Percentiles rank a stretch among this genome's conserved stretches.
Evolutionary conservation across 2,797 vertebrate genomes (phyloP).

Genomic region (Brotula barbata): DNA sequence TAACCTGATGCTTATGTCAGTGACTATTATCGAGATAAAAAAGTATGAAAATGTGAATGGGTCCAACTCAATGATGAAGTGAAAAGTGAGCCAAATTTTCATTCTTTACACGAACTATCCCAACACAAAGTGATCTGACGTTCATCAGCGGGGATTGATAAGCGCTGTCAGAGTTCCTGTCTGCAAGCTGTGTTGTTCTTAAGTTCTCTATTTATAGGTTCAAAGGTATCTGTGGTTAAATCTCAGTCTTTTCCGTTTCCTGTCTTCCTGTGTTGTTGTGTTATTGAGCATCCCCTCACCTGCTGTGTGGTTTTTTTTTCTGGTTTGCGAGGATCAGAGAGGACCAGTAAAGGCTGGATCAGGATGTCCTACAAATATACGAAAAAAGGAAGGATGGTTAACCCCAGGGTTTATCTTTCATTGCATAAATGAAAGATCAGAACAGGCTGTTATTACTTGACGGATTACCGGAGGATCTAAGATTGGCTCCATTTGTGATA

Average conservation of each 20-base stretch:
- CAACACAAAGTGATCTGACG: background rate
- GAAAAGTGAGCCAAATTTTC: too few relatives aligned
- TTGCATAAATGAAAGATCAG: conserved; percentile 21
- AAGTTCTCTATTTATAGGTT: conserved; percentile 21
- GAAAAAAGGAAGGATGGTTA: too few relatives aligned
- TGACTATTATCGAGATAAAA: too few relatives aligned
- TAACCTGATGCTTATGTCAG: too few relatives aligned
- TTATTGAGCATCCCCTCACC: conserved; percentile 26
- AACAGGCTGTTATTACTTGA: conserved; percentile 45
- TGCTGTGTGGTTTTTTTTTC: conserved; percentile 45
- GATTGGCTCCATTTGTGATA: conserved; percentile 63
- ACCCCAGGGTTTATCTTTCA: conserved; percentile 38
- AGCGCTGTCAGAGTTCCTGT: conserved; percentile 11
- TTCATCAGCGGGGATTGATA: background rate
- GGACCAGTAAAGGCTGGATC: conserved; percentile 33
- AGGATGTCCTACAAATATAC: conserved; percentile 44
- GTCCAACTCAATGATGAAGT: too few relatives aligned
- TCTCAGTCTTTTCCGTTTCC: conserved; percentile 34
- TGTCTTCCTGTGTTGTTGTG: conserved; percentile 10
- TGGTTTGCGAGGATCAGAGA: conserved; percentile 25
- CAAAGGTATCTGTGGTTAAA: conserved; percentile 32
- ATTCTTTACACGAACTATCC: too few relatives aligned
- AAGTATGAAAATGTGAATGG: too few relatives aligned
- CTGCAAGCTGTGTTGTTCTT: conserved; percentile 22
- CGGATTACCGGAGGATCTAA: conserved; percentile 55